Base-by-base conservation (phyloP, 2,888 invertebrate species). In the Masnerella sp. region DNA sequence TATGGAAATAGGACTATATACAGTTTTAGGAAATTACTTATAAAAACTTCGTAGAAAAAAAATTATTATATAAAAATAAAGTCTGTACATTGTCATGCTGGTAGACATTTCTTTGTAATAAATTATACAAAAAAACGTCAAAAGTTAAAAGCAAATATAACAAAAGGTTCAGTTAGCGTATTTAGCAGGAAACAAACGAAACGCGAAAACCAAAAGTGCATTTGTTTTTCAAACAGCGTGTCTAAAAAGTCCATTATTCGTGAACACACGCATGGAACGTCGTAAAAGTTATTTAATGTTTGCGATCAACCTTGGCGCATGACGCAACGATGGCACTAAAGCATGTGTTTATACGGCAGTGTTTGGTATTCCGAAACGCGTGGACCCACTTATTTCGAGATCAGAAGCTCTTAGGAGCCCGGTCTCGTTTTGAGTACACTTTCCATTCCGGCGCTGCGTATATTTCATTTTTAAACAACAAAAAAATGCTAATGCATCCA, bases 391-490 rank as follows among this genome's bases (percentile, higher is more conserved):
- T 87, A 87, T 87, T 87, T 85, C 83, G 82, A 86, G 87, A 87
- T 87, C 87, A 87, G 82, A 78, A 75, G 61, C 71, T 58, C 74
- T 72, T 62, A 65, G 54, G 56, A 75, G 69, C 58, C 58, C 75
- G 77, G 80, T 79, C 80, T 81, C 78, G 79, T 79, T 72, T 76
- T 58, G 71, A 79, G 80, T 78, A 72, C 73, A 67, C 80, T 80
- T 82, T 80, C 77, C 77, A 81, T 79, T 74, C 80, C 80, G 80
- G 78, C 80, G 77, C 73, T 74, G 74, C 80, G 78, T 84, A 87
- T 87, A 87, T 87, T 87, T 87, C 87, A 87, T 87, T 87, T 87
- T 87, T 87, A 86, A 87, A 87, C 87, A 87, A 87, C 87, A 85
- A 84, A 87, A 87, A 87, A 84, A 87, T 87, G 87, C 85, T 87